A percentile compares a stretch with the other conserved stretches of the same genome.
phyloP scores from a whole-genome alignment of 2,113 vertebrate species.

The Bufo bufo region DNA sequence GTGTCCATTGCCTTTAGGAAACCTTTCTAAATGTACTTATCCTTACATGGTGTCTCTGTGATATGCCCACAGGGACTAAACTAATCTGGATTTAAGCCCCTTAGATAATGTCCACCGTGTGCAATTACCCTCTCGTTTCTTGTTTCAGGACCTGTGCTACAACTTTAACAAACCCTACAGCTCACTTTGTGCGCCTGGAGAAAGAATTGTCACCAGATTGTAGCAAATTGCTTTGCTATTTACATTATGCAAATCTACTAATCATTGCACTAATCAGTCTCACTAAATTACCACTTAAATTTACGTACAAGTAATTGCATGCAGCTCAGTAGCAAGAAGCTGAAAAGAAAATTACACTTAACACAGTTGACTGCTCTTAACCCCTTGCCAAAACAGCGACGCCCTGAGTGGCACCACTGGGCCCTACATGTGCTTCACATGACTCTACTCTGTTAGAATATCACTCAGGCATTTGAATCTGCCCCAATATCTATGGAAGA shows the following conservation, averaged over 20 bases:
- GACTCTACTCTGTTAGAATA: not conserved
- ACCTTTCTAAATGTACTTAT: not conserved
- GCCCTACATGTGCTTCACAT: not conserved
- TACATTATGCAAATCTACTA: constrained; percentile 56
- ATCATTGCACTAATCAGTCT: constrained; percentile 53
- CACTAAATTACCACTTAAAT: constrained; percentile 53
- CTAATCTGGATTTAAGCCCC: constrained; percentile 13
- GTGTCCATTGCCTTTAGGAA: not conserved
- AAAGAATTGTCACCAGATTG: constrained; percentile 50
- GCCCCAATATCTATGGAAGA: not conserved
- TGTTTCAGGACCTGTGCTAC: not conserved
- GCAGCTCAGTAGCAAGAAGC: constrained; percentile 43
- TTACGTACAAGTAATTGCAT: constrained; percentile 57
- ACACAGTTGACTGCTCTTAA: constrained; percentile 45
- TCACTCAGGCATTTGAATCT: not conserved
- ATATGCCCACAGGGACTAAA: not conserved
- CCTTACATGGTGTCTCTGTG: not conserved
- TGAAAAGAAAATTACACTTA: constrained; percentile 46
- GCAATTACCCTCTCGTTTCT: not conserved
- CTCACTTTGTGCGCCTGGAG: constrained; percentile 28
- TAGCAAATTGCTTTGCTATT: constrained; percentile 53
- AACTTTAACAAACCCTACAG: constrained; percentile 18
- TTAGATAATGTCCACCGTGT: constrained; percentile 3
- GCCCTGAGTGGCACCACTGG: not conserved
- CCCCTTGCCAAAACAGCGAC: constrained; percentile 39